Base-by-base conservation (phyloP, 2,888 invertebrate species). In the Hyposoter dolosus region DNA sequence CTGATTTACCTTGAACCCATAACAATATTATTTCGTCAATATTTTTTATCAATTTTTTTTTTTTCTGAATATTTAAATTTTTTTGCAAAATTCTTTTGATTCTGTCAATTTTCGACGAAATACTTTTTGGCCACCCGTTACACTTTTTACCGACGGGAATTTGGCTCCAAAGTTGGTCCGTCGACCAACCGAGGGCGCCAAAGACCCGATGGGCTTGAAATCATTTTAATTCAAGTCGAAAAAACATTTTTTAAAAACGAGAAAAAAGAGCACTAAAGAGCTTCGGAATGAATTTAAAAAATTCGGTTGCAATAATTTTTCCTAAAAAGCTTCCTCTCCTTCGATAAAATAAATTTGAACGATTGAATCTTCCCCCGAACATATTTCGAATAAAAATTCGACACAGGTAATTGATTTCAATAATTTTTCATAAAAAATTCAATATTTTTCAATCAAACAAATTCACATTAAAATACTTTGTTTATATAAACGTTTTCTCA, bases 41-140 rank as follows among this genome's bases (percentile, higher is more conserved):
- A 23, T 28, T 72, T 74, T 56, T 12, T n/a, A n/a, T n/a, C 10
- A 23, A 10, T 56, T 56, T 56, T 56, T 12, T 50, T 23, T 35
- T 23, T 28, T 9, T 15, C 10, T n/a, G 19, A 28, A 15, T 10
- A 23, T 32, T 68, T 43, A 4, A 7, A 68, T 45, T 43, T 15
- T 5, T 1, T 15, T 17, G 17, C 4, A 3, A 56, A 56, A 23
- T 23, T 23, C 43, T 23, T 15, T n/a, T 40, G 19, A 1, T 15
- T 43, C 0, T 15, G 6, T 19, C 6, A 9, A 32, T 35, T 9
- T 12, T 75, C 5, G 23, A 23, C 5, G 12, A 47, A 23, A 19
- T 66, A 40, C 12, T 53, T 69, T 79, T 28, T 19, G 23, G 72
- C 66, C 83, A 85, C 80, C 82, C 79, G 82, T 56, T 85, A 83